A percentile compares a stretch with the other conserved stretches of the same genome.
Conservation (phyloP, 2,797 vertebrate genomes). For the Pogonophryne albipinna region DNA sequence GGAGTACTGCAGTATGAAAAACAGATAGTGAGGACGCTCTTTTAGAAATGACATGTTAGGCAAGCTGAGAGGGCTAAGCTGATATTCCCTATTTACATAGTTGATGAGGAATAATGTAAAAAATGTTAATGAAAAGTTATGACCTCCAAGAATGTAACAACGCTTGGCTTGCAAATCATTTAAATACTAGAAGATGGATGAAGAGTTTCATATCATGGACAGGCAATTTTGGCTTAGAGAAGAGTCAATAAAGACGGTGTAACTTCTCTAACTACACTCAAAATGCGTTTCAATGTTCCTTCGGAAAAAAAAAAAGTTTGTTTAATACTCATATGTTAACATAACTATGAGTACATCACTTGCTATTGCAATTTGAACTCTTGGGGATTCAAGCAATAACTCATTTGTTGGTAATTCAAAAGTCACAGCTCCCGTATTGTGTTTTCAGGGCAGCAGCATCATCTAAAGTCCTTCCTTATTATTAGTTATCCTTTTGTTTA, state of each 20-base stretch:
- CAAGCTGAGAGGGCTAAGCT: constrained; percentile 43
- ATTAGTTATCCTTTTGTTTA: neutral
- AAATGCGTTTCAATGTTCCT: neutral
- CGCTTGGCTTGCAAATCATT: neutral
- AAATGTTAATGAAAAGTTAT: constrained; percentile 38
- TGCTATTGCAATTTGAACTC: neutral
- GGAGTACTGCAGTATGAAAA: constrained; percentile 55
- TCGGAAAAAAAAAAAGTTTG: neutral
- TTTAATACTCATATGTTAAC: neutral
- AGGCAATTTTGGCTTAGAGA: neutral
- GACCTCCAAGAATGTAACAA: constrained; percentile 10
- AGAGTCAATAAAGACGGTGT: neutral
- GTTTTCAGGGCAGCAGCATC: neutral
- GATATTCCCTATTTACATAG: constrained; percentile 44
- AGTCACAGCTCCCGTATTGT: neutral
- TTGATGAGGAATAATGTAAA: constrained; percentile 22
- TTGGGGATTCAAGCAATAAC: neutral
- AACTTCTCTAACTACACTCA: neutral
- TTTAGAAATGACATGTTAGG: constrained; percentile 44
- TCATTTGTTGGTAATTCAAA: neutral
- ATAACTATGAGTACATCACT: neutral
- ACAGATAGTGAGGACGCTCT: constrained; percentile 52
- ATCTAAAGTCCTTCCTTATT: neutral
- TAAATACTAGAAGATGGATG: neutral
- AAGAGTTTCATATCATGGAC: neutral